Conservation (phyloP, 2,113 vertebrate genomes). For the Boleophthalmus pectinirostris region DNA sequence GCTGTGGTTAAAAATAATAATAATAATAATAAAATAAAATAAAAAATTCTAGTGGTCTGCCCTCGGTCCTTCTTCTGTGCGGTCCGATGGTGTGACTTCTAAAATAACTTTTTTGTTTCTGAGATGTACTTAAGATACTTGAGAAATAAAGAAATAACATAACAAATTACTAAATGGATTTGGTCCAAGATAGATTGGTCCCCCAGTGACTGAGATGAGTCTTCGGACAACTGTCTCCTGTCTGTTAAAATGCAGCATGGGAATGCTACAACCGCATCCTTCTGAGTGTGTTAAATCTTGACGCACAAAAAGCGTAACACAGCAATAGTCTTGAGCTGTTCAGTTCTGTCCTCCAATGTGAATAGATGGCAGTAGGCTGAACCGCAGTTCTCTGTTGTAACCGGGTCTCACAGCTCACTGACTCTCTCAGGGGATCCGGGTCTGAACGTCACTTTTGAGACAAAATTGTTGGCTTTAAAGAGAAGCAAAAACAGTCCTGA, state of each 20-base stretch:
- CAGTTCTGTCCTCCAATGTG: slow-evolving; percentile 34
- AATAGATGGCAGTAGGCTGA: slow-evolving; percentile 26
- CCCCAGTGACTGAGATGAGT: slow-evolving; percentile 35
- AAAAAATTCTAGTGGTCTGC: slow-evolving; percentile 20
- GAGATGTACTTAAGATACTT: slow-evolving; percentile 16
- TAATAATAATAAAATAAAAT: too few species aligned
- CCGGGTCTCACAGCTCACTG: slow-evolving; percentile 16
- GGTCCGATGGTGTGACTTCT: slow-evolving; percentile 68
- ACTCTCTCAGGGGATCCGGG: slow-evolving; percentile 43
- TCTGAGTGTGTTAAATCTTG: not conserved
- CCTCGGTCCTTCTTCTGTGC: slow-evolving; percentile 41
- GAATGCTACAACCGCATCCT: slow-evolving; percentile 29
- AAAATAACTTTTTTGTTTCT: slow-evolving; percentile 59
- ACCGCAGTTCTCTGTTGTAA: slow-evolving; percentile 12
- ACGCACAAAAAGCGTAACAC: not conserved
- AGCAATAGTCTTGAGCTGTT: not conserved
- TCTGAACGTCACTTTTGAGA: slow-evolving; percentile 41
- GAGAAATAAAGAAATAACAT: not conserved
- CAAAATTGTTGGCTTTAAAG: slow-evolving; percentile 30
- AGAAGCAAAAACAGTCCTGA: slow-evolving; percentile 33
- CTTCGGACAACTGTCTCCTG: slow-evolving; percentile 26
- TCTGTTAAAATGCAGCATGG: slow-evolving; percentile 33
- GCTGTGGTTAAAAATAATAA: too few species aligned
- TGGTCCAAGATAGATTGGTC: slow-evolving; percentile 27
- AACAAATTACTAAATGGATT: slow-evolving; percentile 1